A percentile compares a stretch with the other conserved stretches of the same genome.
Evolutionary conservation across 1,140 invertebrate species (phyloP).

Genomic region (Drosophila tani): DNA sequence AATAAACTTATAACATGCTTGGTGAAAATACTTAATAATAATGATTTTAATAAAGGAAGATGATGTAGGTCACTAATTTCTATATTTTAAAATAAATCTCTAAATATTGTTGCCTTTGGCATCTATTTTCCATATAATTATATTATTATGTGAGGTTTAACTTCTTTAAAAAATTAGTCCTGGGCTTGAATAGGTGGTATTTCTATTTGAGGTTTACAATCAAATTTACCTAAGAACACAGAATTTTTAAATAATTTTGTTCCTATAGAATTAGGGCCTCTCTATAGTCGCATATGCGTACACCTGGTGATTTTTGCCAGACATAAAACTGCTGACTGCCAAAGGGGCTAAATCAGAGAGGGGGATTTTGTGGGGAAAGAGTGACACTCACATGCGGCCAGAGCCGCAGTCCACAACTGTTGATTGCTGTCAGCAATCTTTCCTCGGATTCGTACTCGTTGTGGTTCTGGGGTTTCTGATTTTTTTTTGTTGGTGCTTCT

Average conservation of each 20-base stretch:
- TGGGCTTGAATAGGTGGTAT: too few species aligned
- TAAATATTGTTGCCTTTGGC: too few species aligned
- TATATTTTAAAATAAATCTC: not conserved
- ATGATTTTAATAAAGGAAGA: not conserved
- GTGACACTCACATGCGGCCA: constrained; percentile 51
- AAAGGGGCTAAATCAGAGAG: constrained; percentile 10
- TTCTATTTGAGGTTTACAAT: too few species aligned
- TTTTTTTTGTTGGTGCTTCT: constrained; percentile 36
- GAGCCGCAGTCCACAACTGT: constrained; percentile 54
- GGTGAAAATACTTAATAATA: not conserved
- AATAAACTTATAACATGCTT: not conserved
- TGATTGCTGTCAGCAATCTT: constrained; percentile 78
- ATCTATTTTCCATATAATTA: too few species aligned
- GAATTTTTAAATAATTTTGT: not conserved
- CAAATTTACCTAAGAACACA: not conserved
- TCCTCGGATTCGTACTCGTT: constrained; percentile 34
- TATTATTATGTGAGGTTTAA: not conserved
- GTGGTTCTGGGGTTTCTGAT: constrained; percentile 24
- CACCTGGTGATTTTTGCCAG: constrained; percentile 1
- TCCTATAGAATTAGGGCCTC: not conserved
- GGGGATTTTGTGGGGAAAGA: constrained; percentile 21
- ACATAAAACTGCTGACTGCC: constrained; percentile 31
- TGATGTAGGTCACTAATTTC: not conserved
- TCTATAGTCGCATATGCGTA: constrained; percentile 3
- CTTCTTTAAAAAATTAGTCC: not conserved